phyloP scores from a whole-genome alignment of 2,888 invertebrate species.

The Nomada goodeniana region DNA sequence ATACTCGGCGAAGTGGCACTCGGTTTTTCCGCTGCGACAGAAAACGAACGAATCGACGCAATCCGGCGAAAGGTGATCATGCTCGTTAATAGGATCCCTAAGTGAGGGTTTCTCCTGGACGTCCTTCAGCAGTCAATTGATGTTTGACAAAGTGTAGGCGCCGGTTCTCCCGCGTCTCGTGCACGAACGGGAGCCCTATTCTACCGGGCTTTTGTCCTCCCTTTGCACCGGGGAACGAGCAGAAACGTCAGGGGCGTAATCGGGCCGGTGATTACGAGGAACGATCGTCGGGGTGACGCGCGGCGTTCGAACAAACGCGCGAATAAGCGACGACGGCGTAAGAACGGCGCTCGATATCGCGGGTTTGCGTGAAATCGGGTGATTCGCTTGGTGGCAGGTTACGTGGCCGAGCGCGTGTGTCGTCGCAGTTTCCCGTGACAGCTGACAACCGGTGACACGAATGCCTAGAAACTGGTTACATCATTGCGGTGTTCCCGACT shows the following conservation, averaged over 20 bases:
- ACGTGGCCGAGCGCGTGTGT: slow-evolving; percentile 40
- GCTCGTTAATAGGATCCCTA: neutral
- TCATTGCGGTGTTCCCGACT: slow-evolving; percentile 63
- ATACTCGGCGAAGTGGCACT: too few species aligned
- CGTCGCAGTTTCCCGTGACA: slow-evolving; percentile 65
- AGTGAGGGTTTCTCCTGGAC: neutral
- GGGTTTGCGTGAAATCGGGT: slow-evolving; percentile 61
- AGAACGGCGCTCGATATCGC: slow-evolving; percentile 52
- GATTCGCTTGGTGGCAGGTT: slow-evolving; percentile 55
- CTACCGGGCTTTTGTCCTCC: too few species aligned
- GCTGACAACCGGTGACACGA: slow-evolving; percentile 65
- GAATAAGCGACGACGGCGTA: neutral
- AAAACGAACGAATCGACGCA: slow-evolving; percentile 6
- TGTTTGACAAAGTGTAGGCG: neutral
- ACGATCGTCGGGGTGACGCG: neutral
- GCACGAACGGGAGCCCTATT: neutral
- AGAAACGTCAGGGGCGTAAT: neutral
- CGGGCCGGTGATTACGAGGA: neutral
- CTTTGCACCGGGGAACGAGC: neutral
- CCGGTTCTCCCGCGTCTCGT: neutral
- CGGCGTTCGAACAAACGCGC: neutral
- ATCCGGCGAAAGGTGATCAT: neutral
- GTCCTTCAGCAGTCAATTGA: neutral
- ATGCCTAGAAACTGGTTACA: slow-evolving; percentile 72
- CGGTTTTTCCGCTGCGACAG: neutral